phyloP scores from a whole-genome alignment of 2,888 invertebrate genomes.

The Drosophila longiperda region DNA sequence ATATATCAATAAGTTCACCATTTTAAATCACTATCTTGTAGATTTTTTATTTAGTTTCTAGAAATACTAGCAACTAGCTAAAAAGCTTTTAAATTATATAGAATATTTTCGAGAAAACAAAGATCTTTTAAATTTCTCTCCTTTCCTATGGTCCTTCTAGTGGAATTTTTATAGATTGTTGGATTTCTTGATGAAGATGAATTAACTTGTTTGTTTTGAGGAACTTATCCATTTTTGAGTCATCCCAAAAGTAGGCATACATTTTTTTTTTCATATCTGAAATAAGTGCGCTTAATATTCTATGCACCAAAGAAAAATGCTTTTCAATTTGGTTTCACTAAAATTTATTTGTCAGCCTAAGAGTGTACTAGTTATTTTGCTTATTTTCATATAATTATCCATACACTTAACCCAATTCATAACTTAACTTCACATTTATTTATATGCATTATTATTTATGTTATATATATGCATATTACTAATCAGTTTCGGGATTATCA shows the following conservation, averaged over 20 bases:
- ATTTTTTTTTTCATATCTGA: not conserved
- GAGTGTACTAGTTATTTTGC: not conserved
- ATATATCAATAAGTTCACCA: not conserved
- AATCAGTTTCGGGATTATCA: not conserved
- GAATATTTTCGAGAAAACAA: not conserved
- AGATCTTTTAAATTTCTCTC: not conserved
- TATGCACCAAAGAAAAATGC: too few species aligned
- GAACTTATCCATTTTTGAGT: not conserved
- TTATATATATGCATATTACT: not conserved
- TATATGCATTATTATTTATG: not conserved
- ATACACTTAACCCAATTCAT: too few species aligned
- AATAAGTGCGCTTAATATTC: too few species aligned
- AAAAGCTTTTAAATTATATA: not conserved
- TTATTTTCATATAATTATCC: not conserved
- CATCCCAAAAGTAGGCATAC: not conserved
- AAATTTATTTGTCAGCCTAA: not conserved
- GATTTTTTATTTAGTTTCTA: not conserved
- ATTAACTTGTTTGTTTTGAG: not conserved
- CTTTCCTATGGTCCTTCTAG: not conserved
- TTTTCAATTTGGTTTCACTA: not conserved
- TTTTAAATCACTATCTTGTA: not conserved
- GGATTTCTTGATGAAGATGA: not conserved
- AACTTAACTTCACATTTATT: not conserved
- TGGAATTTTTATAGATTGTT: not conserved
- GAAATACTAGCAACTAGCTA: not conserved